These are phyloP conservation scores for Acanthurus tractus DNA, from an alignment of 2,797 vertebrate genomes.

Conservation along the genomic window DNA sequence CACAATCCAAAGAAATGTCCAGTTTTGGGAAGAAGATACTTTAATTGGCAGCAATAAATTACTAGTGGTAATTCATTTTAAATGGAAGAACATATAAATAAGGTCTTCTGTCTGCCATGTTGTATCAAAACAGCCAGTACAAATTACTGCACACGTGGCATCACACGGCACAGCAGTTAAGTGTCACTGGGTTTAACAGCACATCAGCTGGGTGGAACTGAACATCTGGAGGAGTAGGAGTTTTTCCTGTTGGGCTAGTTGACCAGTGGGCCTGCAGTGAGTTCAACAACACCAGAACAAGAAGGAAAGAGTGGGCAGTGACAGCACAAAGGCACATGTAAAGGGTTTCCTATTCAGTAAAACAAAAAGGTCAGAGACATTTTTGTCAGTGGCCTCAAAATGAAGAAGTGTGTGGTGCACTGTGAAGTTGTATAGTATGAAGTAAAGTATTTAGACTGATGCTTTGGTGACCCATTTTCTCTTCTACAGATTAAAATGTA, in stretches of 20 bases:
- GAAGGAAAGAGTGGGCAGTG: not conserved
- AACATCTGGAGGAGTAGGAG: slow-evolving; percentile 10
- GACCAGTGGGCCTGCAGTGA: not conserved
- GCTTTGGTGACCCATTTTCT: not conserved
- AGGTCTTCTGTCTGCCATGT: not conserved
- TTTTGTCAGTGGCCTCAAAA: slow-evolving; percentile 2
- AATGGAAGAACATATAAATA: too few relatives aligned
- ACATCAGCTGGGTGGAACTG: not conserved
- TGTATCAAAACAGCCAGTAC: not conserved
- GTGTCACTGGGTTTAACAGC: not conserved
- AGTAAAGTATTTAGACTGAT: slow-evolving; percentile 1
- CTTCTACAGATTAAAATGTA: not conserved
- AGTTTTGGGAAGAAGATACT: not conserved
- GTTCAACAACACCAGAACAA: not conserved
- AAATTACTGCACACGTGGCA: not conserved
- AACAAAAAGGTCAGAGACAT: not conserved
- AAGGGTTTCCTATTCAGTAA: not conserved
- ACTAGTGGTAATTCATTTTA: not conserved
- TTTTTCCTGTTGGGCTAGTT: not conserved
- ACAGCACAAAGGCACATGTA: not conserved
- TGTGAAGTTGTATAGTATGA: not conserved
- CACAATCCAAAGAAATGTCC: not conserved
- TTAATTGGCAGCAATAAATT: not conserved
- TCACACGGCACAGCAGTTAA: not conserved
- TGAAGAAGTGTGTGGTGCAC: not conserved